phyloP scores from a whole-genome alignment of 2,113 vertebrate species.

The Cichladusa arquata region DNA sequence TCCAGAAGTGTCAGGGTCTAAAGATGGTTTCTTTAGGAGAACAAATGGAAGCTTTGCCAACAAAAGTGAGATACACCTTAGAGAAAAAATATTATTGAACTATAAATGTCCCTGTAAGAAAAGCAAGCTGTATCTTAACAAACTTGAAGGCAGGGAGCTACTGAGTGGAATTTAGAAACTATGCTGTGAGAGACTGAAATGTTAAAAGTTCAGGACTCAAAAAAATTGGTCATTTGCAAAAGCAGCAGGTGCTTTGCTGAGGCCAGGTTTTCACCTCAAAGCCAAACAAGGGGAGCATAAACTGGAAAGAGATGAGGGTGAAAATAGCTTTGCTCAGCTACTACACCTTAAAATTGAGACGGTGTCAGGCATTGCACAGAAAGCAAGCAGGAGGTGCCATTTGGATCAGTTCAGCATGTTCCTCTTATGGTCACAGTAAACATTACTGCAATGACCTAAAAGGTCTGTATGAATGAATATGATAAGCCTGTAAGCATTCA shows the following conservation, averaged over 20 bases:
- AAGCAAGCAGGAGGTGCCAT: background rate
- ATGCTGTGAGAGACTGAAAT: background rate
- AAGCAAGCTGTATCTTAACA: background rate
- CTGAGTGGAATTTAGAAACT: background rate
- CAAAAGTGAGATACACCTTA: background rate
- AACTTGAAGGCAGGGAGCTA: background rate
- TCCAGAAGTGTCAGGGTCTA: background rate
- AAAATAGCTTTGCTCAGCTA: background rate
- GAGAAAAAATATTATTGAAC: background rate
- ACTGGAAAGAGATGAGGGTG: background rate
- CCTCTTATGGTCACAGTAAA: background rate
- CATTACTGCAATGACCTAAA: background rate
- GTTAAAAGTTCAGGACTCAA: background rate
- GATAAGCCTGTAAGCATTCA: background rate
- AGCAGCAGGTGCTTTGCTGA: background rate
- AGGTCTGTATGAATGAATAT: background rate
- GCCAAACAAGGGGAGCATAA: background rate
- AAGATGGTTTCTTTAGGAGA: background rate
- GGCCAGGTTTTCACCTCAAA: background rate
- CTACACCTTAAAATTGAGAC: background rate
- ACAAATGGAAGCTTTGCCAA: background rate
- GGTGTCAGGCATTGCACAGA: background rate
- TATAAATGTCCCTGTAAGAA: background rate
- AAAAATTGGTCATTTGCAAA: background rate
- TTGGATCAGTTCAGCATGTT: background rate